Evolutionary conservation across 1,140 invertebrate genomes (phyloP).

Genomic region (Drosophila mayri): DNA sequence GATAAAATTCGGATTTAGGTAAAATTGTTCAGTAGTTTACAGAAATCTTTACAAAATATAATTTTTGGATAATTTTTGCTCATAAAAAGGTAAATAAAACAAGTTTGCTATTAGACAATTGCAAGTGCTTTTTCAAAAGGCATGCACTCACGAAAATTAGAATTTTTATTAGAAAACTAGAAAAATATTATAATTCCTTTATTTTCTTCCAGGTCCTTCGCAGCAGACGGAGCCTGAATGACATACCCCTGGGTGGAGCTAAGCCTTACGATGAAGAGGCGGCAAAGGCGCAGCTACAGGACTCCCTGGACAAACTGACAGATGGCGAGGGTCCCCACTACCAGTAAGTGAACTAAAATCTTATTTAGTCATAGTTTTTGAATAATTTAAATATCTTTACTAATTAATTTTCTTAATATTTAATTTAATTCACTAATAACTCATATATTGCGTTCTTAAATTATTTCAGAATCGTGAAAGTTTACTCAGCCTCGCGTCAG

Average conservation of each 20-base stretch:
- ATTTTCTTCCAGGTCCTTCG: slow-evolving; percentile 43
- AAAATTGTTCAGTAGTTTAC: no score
- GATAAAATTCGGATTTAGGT: not conserved
- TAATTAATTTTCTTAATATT: no score
- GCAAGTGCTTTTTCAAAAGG: no score
- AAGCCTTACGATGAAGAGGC: slow-evolving; percentile 60
- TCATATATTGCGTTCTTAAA: not conserved
- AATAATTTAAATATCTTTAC: not conserved
- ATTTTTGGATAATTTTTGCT: not conserved
- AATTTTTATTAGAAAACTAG: not conserved
- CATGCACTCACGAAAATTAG: not conserved
- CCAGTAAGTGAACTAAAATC: no score
- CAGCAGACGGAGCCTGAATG: slow-evolving; percentile 49
- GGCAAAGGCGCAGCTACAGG: slow-evolving; percentile 60
- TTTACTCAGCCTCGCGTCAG: slow-evolving; percentile 71
- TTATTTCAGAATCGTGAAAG: slow-evolving; percentile 61
- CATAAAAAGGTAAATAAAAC: not conserved
- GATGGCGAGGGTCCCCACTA: slow-evolving; percentile 76
- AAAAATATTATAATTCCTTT: not conserved
- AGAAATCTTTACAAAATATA: not conserved
- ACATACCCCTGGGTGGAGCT: slow-evolving; percentile 38
- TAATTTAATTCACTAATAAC: no score
- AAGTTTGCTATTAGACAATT: not conserved
- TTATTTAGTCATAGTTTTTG: not conserved
- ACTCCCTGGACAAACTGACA: slow-evolving; percentile 69